A percentile compares a stretch with the other conserved stretches of the same genome.
phyloP scores from a whole-genome alignment of 1,140 invertebrate species.

The Chlorops oryzae region DNA sequence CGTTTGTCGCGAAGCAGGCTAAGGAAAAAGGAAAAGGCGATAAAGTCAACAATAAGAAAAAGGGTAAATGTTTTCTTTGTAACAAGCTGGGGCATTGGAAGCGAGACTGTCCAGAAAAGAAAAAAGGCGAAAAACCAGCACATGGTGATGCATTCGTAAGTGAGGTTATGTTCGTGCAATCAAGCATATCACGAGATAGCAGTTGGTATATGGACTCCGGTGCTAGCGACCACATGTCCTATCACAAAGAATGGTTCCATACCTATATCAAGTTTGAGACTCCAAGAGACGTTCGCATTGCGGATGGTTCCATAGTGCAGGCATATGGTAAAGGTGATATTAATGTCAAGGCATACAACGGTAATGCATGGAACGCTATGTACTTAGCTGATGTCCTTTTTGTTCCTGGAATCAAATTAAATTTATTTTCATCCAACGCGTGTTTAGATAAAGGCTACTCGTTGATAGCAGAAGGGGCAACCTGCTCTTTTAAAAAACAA shows the following conservation, averaged over 20 bases:
- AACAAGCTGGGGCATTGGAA: too few relatives aligned
- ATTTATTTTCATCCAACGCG: slow-evolving; percentile 2
- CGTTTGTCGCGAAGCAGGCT: too few relatives aligned
- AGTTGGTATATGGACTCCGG: slow-evolving; percentile 14
- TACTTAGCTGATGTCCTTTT: too few relatives aligned
- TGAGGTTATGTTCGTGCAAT: slow-evolving; percentile 1
- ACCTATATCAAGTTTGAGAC: background rate
- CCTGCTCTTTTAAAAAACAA: background rate
- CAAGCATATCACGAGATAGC: background rate
- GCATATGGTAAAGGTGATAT: slow-evolving; percentile 5
- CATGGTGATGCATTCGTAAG: background rate
- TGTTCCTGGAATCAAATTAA: background rate
- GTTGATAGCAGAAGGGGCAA: background rate
- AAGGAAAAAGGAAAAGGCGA: too few relatives aligned
- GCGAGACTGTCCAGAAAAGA: too few relatives aligned
- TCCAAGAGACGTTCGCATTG: slow-evolving; percentile 1
- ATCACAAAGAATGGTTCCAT: slow-evolving; percentile 6
- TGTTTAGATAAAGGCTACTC: background rate
- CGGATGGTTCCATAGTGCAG: background rate
- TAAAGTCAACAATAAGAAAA: too few relatives aligned
- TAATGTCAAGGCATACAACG: background rate
- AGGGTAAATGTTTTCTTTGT: too few relatives aligned
- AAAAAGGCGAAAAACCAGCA: too few relatives aligned
- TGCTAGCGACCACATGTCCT: slow-evolving; percentile 11
- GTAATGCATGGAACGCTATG: background rate